Conservation (phyloP, 2,888 invertebrate genomes). For the Eupelmus urozonus region DNA sequence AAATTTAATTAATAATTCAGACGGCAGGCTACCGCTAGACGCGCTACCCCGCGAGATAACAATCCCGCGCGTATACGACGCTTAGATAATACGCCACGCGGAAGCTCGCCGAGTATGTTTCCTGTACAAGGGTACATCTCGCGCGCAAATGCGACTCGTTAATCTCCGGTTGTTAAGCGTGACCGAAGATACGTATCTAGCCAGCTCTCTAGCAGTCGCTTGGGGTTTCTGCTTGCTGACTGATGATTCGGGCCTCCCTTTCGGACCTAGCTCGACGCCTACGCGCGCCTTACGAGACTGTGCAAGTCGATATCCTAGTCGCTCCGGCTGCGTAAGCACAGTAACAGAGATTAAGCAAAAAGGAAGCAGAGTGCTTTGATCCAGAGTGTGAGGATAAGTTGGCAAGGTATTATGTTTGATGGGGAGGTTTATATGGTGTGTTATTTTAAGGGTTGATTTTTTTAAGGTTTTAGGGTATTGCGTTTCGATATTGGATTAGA, state of each 20-base stretch:
- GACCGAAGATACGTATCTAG: conserved; percentile 72
- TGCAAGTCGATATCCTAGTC: conserved; percentile 39
- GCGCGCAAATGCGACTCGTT: conserved; percentile 71
- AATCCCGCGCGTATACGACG: conserved; percentile 44
- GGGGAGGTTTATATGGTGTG: too few species aligned
- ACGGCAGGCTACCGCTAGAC: background rate
- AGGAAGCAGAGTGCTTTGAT: too few species aligned
- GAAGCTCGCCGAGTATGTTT: conserved; percentile 61
- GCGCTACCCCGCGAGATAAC: conserved; percentile 21
- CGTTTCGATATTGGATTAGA: too few species aligned
- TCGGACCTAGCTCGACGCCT: background rate
- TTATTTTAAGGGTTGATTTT: too few species aligned
- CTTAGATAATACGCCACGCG: conserved; percentile 55
- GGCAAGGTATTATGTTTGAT: too few species aligned
- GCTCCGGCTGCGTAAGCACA: conserved; percentile 47
- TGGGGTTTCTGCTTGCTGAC: conserved; percentile 72
- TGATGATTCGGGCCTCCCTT: conserved; percentile 69
- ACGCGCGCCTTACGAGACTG: background rate
- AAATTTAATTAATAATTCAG: conserved; percentile 55
- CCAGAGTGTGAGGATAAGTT: too few species aligned
- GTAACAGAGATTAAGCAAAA: background rate
- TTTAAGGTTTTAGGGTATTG: too few species aligned
- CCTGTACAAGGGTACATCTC: conserved; percentile 62
- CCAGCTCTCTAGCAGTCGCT: background rate
- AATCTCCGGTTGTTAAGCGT: conserved; percentile 74